Conservation (phyloP, 2,888 invertebrate species). For the Acleris cristana region DNA sequence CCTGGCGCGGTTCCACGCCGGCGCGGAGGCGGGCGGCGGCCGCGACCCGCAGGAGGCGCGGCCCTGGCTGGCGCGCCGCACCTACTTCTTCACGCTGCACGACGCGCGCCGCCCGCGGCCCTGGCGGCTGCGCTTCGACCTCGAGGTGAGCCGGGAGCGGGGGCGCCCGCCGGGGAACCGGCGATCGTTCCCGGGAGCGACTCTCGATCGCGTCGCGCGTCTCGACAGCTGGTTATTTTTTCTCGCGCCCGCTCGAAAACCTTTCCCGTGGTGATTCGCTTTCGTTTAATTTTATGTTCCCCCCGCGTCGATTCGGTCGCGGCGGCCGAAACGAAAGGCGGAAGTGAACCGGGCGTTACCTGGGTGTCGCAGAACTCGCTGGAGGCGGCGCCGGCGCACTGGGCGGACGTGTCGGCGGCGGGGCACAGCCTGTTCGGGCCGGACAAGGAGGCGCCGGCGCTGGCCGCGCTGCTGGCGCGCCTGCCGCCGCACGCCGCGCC, state of each 20-base stretch:
- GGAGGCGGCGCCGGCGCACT: slow-evolving; percentile 33
- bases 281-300: too few species aligned
- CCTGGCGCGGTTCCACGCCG: slow-evolving; percentile 65
- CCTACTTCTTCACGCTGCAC: slow-evolving; percentile 57
- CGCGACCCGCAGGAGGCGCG: slow-evolving; percentile 61
- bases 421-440: slow-evolving; percentile 84
- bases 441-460: slow-evolving; percentile 78
- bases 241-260: too few species aligned
- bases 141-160: slow-evolving; percentile 34
- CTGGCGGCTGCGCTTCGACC: slow-evolving; percentile 39
- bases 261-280: too few species aligned
- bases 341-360: too few species aligned
- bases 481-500: slow-evolving; percentile 85
- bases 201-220: too few species aligned
- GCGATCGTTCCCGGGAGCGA: too few species aligned
- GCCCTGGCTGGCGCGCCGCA: slow-evolving; percentile 77
- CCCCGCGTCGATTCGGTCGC: too few species aligned
- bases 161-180: too few species aligned
- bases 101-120: slow-evolving; percentile 43
- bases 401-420: slow-evolving; percentile 83
- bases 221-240: too few species aligned
- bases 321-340: too few species aligned
- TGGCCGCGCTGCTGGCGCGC: slow-evolving; percentile 77
- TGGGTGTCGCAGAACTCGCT: slow-evolving; percentile 36
- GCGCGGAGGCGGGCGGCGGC: slow-evolving; percentile 84